Percentiles rank a stretch among this genome's conserved stretches.
phyloP scores from a whole-genome alignment of 1,140 invertebrate genomes.

The Platyura marginata region DNA sequence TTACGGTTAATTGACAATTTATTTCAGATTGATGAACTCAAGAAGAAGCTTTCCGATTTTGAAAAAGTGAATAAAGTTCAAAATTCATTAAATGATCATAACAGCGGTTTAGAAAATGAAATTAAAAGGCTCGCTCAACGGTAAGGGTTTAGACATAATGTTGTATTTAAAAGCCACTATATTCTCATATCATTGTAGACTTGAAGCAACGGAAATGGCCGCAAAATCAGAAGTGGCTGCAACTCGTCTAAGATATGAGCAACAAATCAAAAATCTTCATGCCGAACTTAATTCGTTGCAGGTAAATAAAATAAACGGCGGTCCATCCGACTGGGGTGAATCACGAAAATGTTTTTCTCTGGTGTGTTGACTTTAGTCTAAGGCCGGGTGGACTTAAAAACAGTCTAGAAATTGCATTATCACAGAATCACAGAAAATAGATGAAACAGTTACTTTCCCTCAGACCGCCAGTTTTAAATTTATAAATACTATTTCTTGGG shows the following conservation, averaged over 20 bases:
- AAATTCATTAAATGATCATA: conserved; percentile 53
- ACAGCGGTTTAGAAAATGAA: conserved; percentile 52
- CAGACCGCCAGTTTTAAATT: not conserved
- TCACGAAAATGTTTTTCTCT: too few relatives aligned
- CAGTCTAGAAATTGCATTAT: too few relatives aligned
- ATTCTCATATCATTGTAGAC: conserved; percentile 23
- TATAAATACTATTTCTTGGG: too few relatives aligned
- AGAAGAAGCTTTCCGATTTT: conserved; percentile 65
- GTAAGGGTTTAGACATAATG: too few relatives aligned
- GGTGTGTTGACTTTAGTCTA: too few relatives aligned
- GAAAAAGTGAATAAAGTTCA: conserved; percentile 69
- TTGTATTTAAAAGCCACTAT: conserved; percentile 7
- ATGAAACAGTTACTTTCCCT: too few relatives aligned
- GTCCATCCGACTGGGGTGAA: not conserved
- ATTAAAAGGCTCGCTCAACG: conserved; percentile 45
- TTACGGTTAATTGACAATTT: too few relatives aligned
- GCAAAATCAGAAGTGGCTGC: conserved; percentile 70
- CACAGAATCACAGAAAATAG: too few relatives aligned
- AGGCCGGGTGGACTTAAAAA: too few relatives aligned
- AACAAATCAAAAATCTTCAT: conserved; percentile 62
- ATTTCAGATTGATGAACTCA: conserved; percentile 57
- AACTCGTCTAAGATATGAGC: conserved; percentile 75
- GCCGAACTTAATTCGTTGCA: conserved; percentile 75
- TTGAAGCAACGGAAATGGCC: conserved; percentile 58
- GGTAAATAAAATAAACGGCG: conserved; percentile 37